Evolutionary conservation across 53 echinoderm and acorn worm genomes (phyloP).

Genomic region (Holothuria scabra): DNA sequence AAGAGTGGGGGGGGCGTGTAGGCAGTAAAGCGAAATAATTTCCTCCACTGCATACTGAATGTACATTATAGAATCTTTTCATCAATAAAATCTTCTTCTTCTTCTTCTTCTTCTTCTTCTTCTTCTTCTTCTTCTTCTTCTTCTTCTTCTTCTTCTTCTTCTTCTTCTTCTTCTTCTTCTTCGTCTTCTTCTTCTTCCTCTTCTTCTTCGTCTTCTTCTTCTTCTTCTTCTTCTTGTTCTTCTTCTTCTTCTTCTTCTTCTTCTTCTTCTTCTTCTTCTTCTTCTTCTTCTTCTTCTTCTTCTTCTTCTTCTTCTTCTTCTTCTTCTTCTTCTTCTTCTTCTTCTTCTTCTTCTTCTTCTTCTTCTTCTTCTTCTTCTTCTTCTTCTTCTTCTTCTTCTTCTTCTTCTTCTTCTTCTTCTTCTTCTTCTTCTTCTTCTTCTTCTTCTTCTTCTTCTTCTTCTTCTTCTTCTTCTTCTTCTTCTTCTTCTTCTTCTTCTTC

Average conservation of each 20-base stretch:
- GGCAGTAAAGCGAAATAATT: too few species aligned
- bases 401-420: background rate
- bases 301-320: background rate
- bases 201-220: too few species aligned
- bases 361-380: background rate
- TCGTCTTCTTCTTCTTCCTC: too few species aligned
- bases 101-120: constrained; percentile 32
- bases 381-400: background rate
- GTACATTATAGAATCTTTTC: too few species aligned
- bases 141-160: constrained; percentile 39
- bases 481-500: background rate
- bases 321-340: background rate
- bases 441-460: background rate
- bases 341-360: background rate
- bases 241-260: background rate
- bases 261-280: background rate
- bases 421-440: background rate
- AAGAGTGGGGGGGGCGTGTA: too few species aligned
- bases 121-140: constrained; percentile 37
- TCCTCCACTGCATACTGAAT: too few species aligned
- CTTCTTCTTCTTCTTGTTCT: background rate
- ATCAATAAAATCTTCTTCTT: too few species aligned
- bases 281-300: background rate
- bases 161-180: constrained; percentile 41
- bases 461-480: background rate